Evolutionary conservation across 2,113 vertebrate genomes (phyloP).

Genomic region (Pionites leucogaster): DNA sequence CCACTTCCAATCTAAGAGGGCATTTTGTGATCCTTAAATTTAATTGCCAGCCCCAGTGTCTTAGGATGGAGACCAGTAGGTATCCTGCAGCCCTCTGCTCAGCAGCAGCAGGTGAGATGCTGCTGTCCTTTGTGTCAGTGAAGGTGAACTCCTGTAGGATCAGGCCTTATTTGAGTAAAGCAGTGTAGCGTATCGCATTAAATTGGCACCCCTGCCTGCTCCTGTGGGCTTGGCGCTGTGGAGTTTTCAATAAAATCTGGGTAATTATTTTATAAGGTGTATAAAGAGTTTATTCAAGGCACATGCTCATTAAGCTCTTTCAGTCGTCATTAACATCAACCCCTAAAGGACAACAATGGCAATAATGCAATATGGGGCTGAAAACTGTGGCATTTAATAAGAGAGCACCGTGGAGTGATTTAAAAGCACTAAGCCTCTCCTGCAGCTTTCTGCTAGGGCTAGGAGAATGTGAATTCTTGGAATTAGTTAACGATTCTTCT

Average conservation of each 20-base stretch:
- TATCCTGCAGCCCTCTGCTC: not conserved
- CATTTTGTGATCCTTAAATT: not conserved
- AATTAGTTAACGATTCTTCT: not conserved
- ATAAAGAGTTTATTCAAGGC: slow-evolving; percentile 46
- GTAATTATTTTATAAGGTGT: slow-evolving; percentile 53
- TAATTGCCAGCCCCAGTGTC: not conserved
- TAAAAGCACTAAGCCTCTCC: not conserved
- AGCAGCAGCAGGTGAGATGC: not conserved
- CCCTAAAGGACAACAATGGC: slow-evolving; percentile 49
- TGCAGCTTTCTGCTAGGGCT: not conserved
- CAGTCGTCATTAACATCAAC: slow-evolving; percentile 37
- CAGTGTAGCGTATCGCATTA: not conserved
- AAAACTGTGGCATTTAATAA: not conserved
- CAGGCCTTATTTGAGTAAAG: not conserved
- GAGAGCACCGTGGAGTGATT: not conserved
- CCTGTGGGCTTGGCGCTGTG: not conserved
- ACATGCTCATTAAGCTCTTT: slow-evolving; percentile 53
- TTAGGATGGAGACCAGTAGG: not conserved
- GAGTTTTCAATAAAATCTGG: slow-evolving; percentile 41
- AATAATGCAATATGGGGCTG: not conserved
- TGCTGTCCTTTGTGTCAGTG: not conserved
- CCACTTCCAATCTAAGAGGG: not conserved
- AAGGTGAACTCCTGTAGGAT: slow-evolving; percentile 49
- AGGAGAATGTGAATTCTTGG: rapidly evolving
- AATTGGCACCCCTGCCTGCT: slow-evolving; percentile 47